Evolutionary conservation across 2,888 invertebrate genomes (phyloP), one percentile per base, ranked within the genome.

Genomic region (Xestia sexstrigata): DNA sequence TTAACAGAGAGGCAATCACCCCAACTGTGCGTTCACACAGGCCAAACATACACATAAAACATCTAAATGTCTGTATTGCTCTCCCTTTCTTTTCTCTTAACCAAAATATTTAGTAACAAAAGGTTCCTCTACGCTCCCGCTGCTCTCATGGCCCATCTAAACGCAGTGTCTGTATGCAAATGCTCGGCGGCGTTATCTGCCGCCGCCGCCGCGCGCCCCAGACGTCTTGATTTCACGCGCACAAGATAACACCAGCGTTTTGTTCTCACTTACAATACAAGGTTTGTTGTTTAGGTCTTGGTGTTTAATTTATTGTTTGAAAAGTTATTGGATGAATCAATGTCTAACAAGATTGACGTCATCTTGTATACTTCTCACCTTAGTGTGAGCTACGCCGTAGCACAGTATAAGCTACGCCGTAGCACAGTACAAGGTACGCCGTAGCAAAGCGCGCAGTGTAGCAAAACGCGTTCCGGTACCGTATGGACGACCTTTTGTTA

Each of bases 151-250:
- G 82, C 87, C 84, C 63, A 15, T 35, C 70, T 55, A 60, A 84
- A 87, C 85, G 88, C 87, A 87, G 85, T 78, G 78, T 78, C 88
- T 88, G 88, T 87, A 87, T 87, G 87, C 87, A 87, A 87, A 87
- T 87, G 88, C 76, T 65, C 72, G 70, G 69, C 81, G 71, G 73
- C 78, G 88, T 80, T 88, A 88, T 88, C 88, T 78, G 45, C 13
- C 42, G 62, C 52, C 82, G 65, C 85, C 76, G 70, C 83, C 55
- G 63, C 63, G 47, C 81, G 55, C 58, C 81, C 60, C 73, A 13
- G 75, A 65, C 86, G 83, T 83, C 83, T 82, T 83, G 86, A 83
- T 75, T 63, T 74, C 79, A 75, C 71, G 74, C 70, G 85, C 65
- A 30, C 49, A 23, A 83, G 84, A 84, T 86, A 86, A 79, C 84